Base-by-base conservation (phyloP, 2,888 invertebrate genomes). In the Nysson spinosus region DNA sequence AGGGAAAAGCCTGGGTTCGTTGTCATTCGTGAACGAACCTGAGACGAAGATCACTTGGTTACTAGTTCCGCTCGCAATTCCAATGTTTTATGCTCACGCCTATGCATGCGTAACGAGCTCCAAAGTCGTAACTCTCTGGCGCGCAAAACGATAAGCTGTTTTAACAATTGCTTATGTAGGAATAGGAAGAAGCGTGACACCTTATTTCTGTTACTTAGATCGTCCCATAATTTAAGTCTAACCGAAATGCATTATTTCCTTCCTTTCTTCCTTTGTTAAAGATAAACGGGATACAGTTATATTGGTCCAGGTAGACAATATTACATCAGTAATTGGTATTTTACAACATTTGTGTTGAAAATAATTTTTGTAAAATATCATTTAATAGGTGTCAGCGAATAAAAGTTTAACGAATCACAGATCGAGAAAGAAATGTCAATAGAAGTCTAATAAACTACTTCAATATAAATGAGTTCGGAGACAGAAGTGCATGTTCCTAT, bases 91-190 rank as follows among this genome's bases (percentile, higher is more conserved):
- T 75, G 77, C 40, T 71, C 69, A 67, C 78, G 67, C 73, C 79
- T 81, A 82, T 83, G 82, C 80, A 82, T 81, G 79, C 78, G 73
- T 83, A 83, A 83, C 80, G 80, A 83, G 81, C 75, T 61, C 44
- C 57, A 62, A 50, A 70, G 73, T 81, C 82, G 75, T 83, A 77
- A 79, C 78, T 77, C 74, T 80, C 70, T 64, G 69, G 63, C 68
- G 69, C 50, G 62, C 62, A 56, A 54, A 61, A 44, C 64, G 71
- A 72, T 64, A 64, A 72, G 54, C 69, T 54, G 58, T 58, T n/a
- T n/a, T 65, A 70, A 72, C 70, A 73, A 75, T 73, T 71, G 73
- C 44, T 57, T 37, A 46, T 42, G 55, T 28, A 26, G 51, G 11
- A 37, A 39, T 11, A 46, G 30, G 26, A 6, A 24, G 6, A 30